phyloP scores from a whole-genome alignment of 2,797 vertebrate species.

The Chaetodon trifasciatus region DNA sequence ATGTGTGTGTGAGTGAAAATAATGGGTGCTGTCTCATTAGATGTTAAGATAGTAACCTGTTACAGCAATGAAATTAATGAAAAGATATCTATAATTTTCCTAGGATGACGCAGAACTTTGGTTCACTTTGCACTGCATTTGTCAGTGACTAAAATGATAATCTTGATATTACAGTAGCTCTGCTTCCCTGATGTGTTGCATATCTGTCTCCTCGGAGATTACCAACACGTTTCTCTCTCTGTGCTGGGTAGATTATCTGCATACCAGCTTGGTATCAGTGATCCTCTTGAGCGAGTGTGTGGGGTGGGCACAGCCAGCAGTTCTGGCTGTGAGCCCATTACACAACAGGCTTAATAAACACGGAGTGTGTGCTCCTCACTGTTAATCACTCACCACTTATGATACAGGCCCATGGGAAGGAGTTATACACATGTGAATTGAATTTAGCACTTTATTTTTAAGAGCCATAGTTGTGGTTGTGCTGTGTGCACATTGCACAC shows the following conservation, averaged over 20 bases:
- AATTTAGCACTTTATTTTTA: slow-evolving; percentile 18
- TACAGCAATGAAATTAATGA: background rate
- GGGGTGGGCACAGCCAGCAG: slow-evolving; percentile 55
- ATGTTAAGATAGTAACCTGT: background rate
- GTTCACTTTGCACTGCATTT: slow-evolving; percentile 1
- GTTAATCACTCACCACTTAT: slow-evolving; percentile 67
- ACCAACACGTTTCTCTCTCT: slow-evolving; percentile 44
- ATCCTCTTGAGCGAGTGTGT: slow-evolving; percentile 57
- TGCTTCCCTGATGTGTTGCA: slow-evolving; percentile 39
- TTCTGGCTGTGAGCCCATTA: slow-evolving; percentile 74
- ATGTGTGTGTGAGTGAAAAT: background rate
- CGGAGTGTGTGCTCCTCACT: slow-evolving; percentile 61
- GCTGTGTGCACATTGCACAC: background rate
- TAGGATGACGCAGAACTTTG: background rate
- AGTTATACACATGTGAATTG: slow-evolving; percentile 36
- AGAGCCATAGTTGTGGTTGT: background rate
- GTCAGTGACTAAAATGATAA: slow-evolving; percentile 18
- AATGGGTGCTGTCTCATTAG: background rate
- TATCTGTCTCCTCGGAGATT: slow-evolving; percentile 60
- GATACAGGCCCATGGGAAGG: slow-evolving; percentile 43
- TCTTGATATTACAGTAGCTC: slow-evolving; percentile 34
- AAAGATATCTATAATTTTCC: slow-evolving; percentile 2
- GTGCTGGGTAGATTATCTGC: slow-evolving; percentile 66
- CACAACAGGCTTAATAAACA: slow-evolving; percentile 78
- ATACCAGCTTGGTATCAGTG: slow-evolving; percentile 68